Percentiles rank a stretch among this genome's conserved stretches.
These are phyloP conservation scores for Cantharis rufa DNA, from an alignment of 2,888 invertebrate genomes.

Conservation along the genomic window DNA sequence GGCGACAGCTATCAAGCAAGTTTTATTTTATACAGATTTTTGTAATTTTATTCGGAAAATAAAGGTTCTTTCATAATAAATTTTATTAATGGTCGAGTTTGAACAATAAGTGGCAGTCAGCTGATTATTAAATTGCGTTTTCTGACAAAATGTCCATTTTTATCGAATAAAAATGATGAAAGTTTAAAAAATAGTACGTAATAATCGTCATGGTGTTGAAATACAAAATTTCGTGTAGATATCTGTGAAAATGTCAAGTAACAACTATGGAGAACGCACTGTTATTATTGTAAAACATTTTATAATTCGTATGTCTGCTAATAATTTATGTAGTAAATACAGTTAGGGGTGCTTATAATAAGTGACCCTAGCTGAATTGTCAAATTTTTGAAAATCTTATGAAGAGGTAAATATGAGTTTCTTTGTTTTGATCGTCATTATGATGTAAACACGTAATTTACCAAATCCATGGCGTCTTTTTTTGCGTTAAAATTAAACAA, in stretches of 20 bases:
- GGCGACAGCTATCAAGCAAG: not conserved
- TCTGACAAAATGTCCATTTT: conserved; percentile 44
- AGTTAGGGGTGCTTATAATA: not conserved
- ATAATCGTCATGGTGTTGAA: not conserved
- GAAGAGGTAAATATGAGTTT: not conserved
- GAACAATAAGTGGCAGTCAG: conserved; percentile 38
- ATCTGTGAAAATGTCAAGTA: conserved; percentile 53
- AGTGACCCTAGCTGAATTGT: not conserved
- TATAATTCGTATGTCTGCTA: conserved; percentile 41
- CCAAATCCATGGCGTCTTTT: conserved; percentile 3
- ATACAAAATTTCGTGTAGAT: conserved; percentile 15
- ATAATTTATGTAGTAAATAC: conserved; percentile 4
- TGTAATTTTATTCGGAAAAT: not conserved
- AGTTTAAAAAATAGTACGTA: conserved; percentile 20
- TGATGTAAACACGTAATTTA: conserved; percentile 23
- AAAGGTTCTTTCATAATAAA: conserved; percentile 1
- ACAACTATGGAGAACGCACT: conserved; percentile 46
- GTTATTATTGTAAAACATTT: conserved; percentile 43
- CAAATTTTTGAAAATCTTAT: not conserved
- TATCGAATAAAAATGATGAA: conserved; percentile 9
- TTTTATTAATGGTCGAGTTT: conserved; percentile 13
- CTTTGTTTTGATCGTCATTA: conserved; percentile 20
- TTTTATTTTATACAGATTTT: not conserved
- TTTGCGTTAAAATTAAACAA: conserved; percentile 5
- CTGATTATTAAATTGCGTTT: conserved; percentile 48